Evolutionary conservation across 2,888 invertebrate genomes (phyloP).

Genomic region (Iphiclides podalirius): DNA sequence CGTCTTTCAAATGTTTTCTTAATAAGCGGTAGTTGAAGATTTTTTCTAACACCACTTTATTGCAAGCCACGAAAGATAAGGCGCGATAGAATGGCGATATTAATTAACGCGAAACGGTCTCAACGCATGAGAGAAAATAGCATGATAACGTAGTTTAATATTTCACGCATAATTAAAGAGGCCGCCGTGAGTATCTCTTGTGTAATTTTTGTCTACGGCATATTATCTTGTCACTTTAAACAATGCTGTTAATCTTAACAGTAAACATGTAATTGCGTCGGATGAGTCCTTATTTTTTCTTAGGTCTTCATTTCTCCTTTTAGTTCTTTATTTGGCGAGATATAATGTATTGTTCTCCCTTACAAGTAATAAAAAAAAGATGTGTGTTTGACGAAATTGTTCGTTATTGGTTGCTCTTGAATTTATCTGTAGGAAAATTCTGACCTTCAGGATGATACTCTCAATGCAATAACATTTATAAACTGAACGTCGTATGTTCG

Average conservation of each 20-base stretch:
- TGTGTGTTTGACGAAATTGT: too few relatives aligned
- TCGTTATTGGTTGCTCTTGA: not conserved
- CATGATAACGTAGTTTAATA: conserved; percentile 17
- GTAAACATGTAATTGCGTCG: conserved; percentile 3
- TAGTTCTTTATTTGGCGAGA: not conserved
- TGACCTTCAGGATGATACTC: not conserved
- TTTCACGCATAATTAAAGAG: conserved; percentile 21
- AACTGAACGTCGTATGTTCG: not conserved
- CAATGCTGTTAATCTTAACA: conserved; percentile 3
- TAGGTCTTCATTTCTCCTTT: not conserved
- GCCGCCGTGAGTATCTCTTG: conserved; percentile 7
- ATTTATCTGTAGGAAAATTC: not conserved
- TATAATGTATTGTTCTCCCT: too few relatives aligned
- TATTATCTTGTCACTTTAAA: conserved; percentile 9
- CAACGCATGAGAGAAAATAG: conserved; percentile 16
- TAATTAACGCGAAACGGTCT: conserved; percentile 16
- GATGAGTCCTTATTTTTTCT: not conserved
- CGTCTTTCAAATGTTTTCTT: too few relatives aligned
- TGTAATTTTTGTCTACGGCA: conserved; percentile 10
- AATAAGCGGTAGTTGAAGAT: not conserved
- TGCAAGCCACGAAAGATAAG: not conserved
- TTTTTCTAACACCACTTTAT: conserved; percentile 1
- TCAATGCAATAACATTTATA: not conserved
- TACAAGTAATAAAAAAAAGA: too few relatives aligned
- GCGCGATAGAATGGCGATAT: not conserved